phyloP scores from a whole-genome alignment of 1,140 invertebrate genomes.

The Bombyx mandarina region DNA sequence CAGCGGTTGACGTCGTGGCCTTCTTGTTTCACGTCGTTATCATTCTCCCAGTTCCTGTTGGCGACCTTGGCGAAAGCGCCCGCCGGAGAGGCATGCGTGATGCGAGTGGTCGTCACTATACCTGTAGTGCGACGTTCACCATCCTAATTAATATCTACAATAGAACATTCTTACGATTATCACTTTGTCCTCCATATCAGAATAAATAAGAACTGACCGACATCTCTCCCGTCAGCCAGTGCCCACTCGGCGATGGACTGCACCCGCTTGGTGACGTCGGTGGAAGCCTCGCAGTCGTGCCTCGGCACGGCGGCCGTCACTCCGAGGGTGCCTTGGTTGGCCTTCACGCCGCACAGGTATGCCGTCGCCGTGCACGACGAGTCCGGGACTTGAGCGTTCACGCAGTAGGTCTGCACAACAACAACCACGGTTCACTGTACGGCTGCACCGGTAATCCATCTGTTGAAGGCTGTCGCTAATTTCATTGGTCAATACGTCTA shows the following conservation, averaged over 20 bases:
- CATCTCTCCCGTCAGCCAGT: conserved; percentile 71
- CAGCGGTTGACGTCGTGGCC: conserved; percentile 1
- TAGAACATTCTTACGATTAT: too few species aligned
- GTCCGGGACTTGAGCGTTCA: conserved; percentile 80
- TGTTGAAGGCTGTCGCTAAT: too few species aligned
- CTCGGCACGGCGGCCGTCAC: conserved; percentile 74
- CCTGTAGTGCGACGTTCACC: conserved; percentile 52
- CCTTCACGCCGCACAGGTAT: conserved; percentile 84
- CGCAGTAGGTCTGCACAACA: conserved; percentile 78
- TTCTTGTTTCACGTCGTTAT: conserved; percentile 66
- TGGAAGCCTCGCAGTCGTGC: conserved; percentile 69
- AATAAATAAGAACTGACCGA: conserved; percentile 18
- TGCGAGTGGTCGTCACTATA: conserved; percentile 83
- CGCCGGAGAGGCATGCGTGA: conserved; percentile 86
- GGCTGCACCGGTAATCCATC: too few species aligned
- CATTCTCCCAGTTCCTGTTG: conserved; percentile 83
- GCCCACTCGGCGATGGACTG: conserved; percentile 79
- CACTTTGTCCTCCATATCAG: too few species aligned
- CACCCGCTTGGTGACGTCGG: conserved; percentile 68
- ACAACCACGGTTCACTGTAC: too few species aligned
- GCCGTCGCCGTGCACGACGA: conserved; percentile 84
- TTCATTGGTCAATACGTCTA: too few species aligned
- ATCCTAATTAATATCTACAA: too few species aligned
- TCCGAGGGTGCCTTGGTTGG: conserved; percentile 80
- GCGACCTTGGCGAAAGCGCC: conserved; percentile 81